Evolutionary conservation across 2,113 vertebrate species (phyloP).

Genomic region (Leptodactylus fuscus): DNA sequence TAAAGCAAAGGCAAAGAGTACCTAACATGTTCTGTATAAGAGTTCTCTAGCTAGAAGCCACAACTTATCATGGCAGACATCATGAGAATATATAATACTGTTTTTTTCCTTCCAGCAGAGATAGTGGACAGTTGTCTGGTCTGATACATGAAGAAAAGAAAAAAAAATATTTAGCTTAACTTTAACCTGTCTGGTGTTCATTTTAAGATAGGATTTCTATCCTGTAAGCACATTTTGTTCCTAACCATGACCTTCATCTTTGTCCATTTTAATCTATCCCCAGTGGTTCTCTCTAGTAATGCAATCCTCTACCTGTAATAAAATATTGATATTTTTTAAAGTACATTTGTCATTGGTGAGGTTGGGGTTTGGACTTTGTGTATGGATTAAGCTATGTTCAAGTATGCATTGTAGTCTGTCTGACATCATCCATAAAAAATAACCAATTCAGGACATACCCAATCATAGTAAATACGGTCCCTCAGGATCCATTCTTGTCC

Average conservation of each 20-base stretch:
- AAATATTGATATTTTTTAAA: too few relatives aligned
- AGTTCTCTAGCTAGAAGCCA: background rate
- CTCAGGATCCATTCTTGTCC: too few relatives aligned
- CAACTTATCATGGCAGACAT: background rate
- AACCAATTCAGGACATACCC: too few relatives aligned
- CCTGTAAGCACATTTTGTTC: background rate
- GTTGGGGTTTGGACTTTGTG: background rate
- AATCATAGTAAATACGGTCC: too few relatives aligned
- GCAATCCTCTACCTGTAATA: background rate
- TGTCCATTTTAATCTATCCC: background rate
- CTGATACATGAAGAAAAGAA: background rate
- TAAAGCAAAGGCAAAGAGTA: constrained; percentile 7
- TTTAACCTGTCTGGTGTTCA: background rate
- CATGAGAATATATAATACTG: background rate
- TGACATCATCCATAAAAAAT: too few relatives aligned
- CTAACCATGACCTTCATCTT: constrained; percentile 4
- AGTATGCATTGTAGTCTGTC: too few relatives aligned
- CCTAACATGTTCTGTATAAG: background rate
- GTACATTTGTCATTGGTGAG: background rate
- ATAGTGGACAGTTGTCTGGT: background rate
- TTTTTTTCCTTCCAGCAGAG: background rate
- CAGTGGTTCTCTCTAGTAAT: background rate
- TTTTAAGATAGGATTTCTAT: background rate
- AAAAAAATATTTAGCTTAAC: background rate
- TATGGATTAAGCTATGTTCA: background rate